Percentiles rank a stretch among this genome's conserved stretches.
phyloP scores from a whole-genome alignment of 2,113 vertebrate genomes.

The Lepisosteus osseus region DNA sequence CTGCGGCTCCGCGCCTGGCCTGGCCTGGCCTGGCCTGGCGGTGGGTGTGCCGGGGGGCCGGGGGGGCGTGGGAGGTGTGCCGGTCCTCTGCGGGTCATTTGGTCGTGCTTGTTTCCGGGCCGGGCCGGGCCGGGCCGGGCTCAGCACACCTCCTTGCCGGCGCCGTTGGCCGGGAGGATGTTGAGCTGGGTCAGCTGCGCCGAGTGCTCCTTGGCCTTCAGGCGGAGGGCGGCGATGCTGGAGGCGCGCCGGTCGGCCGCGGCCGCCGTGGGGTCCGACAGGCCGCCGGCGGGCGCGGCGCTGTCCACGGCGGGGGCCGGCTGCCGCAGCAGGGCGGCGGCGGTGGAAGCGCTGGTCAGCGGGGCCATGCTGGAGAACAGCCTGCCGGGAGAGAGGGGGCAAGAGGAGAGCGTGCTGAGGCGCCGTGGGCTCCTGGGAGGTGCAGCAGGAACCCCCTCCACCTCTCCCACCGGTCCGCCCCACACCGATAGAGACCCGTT shows the following conservation, averaged over 20 bases:
- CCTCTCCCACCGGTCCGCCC: too few species aligned
- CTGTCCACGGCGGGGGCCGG: conserved; percentile 77
- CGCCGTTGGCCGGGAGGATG: conserved; percentile 84
- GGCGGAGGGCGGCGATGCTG: conserved; percentile 90
- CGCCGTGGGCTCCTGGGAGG: too few species aligned
- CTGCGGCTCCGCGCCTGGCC: background rate
- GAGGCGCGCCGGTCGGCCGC: conserved; percentile 89
- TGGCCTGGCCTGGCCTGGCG: background rate
- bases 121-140: conserved; percentile 37
- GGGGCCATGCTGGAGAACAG: conserved; percentile 93
- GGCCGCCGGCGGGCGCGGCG: conserved; percentile 64
- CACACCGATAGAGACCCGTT: too few species aligned
- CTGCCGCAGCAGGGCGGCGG: conserved; percentile 85
- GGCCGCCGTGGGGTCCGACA: conserved; percentile 72
- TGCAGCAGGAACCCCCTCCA: too few species aligned
- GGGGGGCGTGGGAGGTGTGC: conserved; percentile 41
- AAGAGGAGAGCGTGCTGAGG: background rate
- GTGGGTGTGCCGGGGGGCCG: background rate
- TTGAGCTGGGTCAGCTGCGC: conserved; percentile 97
- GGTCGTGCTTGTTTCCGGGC: conserved; percentile 71
- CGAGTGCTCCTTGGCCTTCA: conserved; percentile 95
- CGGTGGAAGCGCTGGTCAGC: conserved; percentile 88
- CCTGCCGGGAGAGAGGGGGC: conserved; percentile 57
- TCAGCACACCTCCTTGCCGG: conserved; percentile 98
- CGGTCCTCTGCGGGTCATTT: conserved; percentile 68